Evolutionary conservation across 1,140 invertebrate species (phyloP), one percentile per base, ranked within the genome.

Genomic region (Drosophila dunni): DNA sequence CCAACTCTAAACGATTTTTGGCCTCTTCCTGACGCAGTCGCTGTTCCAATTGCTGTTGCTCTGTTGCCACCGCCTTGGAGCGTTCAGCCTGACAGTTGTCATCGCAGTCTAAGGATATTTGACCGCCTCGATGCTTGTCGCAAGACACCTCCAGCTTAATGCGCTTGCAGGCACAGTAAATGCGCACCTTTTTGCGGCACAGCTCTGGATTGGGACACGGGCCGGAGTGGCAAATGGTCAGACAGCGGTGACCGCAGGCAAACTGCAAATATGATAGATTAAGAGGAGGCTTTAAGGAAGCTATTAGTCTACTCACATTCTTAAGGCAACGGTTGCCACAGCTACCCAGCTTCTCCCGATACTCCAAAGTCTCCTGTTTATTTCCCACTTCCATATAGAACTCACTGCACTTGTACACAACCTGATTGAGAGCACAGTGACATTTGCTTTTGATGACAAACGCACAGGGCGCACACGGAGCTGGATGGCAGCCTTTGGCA

Each of bases 241-340:
- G 93, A 92, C 97, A 98, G 10, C 95, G 94, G 93, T 98, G 97
- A 0, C 95, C 95, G 89, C 96, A 96, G 20, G 93, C 76, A 79
- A 95, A 95, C 94, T 95, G 65, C 13, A 93, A 13, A 29, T 7
- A 60, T 53, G 0, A 4, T 2, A 29, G 6, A 29, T 29, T 29
- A 29, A 0, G 6, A 29, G 24, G 24, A 3, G 24, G 3, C 24
- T 3, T 29, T 29, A 4, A 29, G 5, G 24, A 29, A 29, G 24
- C 2, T 29, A 5, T 29, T 45, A 40, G 29, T 13, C 20, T 71
- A 93, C 93, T 94, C 93, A 97, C 96, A 93, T 94, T 95, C 93
- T 96, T 97, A 1, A 97, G 96, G 91, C 98, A 99, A 66, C 96
- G 96, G 91, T 97, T 97, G n/a, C 76, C 89, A 40, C 86, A 84